phyloP scores from a whole-genome alignment of 2,113 vertebrate genomes.

The Ia io region DNA sequence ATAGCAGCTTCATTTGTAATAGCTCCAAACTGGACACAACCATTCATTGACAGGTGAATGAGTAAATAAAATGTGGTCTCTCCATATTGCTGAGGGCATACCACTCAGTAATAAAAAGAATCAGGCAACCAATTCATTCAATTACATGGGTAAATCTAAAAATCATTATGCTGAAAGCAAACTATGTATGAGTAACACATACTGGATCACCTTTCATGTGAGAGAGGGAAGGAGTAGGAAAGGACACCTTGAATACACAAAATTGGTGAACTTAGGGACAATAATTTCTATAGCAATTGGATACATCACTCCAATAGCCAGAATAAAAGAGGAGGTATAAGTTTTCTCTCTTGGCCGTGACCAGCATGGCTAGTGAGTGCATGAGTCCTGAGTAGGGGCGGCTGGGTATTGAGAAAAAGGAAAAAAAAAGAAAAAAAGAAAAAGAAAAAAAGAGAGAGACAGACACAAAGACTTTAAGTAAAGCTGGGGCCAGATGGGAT shows the following conservation, averaged over 20 bases:
- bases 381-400: too few species aligned
- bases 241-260: not conserved
- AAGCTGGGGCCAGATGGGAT: too few species aligned
- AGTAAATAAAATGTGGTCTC: not conserved
- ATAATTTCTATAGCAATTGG: not conserved
- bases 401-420: too few species aligned
- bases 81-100: not conserved
- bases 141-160: not conserved
- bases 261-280: not conserved
- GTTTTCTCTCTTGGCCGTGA: too few species aligned
- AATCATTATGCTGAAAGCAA: not conserved
- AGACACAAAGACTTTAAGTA: too few species aligned
- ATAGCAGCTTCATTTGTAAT: not conserved
- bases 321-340: not conserved
- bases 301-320: not conserved
- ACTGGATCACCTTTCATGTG: not conserved
- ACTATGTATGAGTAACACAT: not conserved
- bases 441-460: too few species aligned
- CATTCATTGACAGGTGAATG: not conserved
- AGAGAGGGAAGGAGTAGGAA: not conserved
- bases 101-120: not conserved
- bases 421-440: too few species aligned
- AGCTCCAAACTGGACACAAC: not conserved
- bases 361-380: too few species aligned
- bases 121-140: not conserved